Evolutionary conservation across 1,140 invertebrate species (phyloP).

Genomic region (Bombus waltoni): DNA sequence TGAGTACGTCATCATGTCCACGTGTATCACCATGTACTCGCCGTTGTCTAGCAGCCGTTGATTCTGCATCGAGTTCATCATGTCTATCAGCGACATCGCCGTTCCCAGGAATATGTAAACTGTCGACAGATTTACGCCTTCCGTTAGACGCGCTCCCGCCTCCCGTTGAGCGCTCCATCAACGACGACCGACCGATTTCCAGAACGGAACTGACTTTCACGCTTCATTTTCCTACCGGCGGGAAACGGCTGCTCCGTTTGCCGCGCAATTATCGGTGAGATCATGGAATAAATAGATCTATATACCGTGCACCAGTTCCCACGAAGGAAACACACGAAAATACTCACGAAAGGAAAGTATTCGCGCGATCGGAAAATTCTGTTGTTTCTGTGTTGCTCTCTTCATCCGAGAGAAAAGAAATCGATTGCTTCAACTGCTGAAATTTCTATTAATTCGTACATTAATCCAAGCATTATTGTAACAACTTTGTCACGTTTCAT

Average conservation of each 20-base stretch:
- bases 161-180: background rate
- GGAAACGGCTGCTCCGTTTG: background rate
- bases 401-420: background rate
- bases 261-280: constrained; percentile 21
- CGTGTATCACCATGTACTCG: constrained; percentile 97
- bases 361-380: background rate
- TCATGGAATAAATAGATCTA: constrained; percentile 10
- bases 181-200: constrained; percentile 34
- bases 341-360: background rate
- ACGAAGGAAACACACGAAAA: background rate
- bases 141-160: constrained; percentile 61
- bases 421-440: background rate
- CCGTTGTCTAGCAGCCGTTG: constrained; percentile 93
- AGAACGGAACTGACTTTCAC: constrained; percentile 45
- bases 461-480: background rate
- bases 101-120: constrained; percentile 97
- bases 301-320: background rate
- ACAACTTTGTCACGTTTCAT: background rate
- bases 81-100: constrained; percentile 90
- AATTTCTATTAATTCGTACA: background rate
- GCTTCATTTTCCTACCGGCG: background rate
- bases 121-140: constrained; percentile 77
- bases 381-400: too few species aligned
- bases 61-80: constrained; percentile 95
- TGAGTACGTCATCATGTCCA: constrained; percentile 94